phyloP scores from a whole-genome alignment of 2,113 vertebrate species.

The Acrocephalus kingi region DNA sequence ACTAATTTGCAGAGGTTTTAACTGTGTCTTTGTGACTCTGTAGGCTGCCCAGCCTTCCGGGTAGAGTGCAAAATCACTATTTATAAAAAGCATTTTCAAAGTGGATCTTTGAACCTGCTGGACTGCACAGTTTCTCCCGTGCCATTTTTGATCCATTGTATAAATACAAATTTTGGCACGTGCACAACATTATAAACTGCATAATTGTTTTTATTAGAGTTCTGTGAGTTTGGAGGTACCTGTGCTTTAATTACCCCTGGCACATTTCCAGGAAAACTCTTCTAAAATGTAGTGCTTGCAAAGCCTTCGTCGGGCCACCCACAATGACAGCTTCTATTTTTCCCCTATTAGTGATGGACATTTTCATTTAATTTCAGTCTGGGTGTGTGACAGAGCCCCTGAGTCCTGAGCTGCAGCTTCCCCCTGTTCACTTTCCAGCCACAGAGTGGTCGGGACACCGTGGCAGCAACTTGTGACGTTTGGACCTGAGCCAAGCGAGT shows the following conservation, averaged over 20 bases:
- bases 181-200: slow-evolving; percentile 43
- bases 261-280: slow-evolving; percentile 58
- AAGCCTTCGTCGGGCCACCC: slow-evolving; percentile 62
- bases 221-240: slow-evolving; percentile 70
- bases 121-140: background rate
- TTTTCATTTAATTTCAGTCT: slow-evolving; percentile 55
- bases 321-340: slow-evolving; percentile 66
- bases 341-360: slow-evolving; percentile 59
- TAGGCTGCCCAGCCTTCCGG: background rate
- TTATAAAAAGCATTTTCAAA: slow-evolving; percentile 43
- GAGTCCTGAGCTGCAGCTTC: slow-evolving; percentile 24
- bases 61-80: slow-evolving; percentile 7
- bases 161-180: slow-evolving; percentile 61
- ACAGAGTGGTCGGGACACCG: background rate
- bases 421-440: slow-evolving; percentile 46
- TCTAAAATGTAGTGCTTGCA: slow-evolving; percentile 59
- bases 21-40: slow-evolving; percentile 1
- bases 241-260: slow-evolving; percentile 69
- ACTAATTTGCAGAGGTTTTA: slow-evolving; percentile 42
- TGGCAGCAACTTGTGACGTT: slow-evolving; percentile 30
- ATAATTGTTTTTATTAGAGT: slow-evolving; percentile 70
- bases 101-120: slow-evolving; percentile 55
- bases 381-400: slow-evolving; percentile 30
- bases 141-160: slow-evolving; percentile 58
- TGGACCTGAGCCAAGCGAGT: background rate